Evolutionary conservation across 2,888 invertebrate species (phyloP), one percentile per base, ranked within the genome.

Genomic region (Amitus sp.): DNA sequence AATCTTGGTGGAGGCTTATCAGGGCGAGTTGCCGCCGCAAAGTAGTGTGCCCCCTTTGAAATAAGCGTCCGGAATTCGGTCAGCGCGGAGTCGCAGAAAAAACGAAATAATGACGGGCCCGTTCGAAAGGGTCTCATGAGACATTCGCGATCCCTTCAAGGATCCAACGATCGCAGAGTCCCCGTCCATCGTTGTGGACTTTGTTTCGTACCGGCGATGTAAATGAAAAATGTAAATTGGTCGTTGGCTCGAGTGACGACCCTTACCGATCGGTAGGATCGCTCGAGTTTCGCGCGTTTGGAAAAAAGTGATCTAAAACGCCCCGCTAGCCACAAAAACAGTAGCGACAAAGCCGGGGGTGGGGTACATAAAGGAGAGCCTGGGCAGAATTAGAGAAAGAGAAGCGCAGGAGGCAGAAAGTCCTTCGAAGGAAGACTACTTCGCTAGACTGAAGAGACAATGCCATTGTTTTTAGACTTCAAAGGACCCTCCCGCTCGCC

Each of bases 391-490:
- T 33, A 30, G 50, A 43, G 30, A 43, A 45, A 56, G 53, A 43
- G 13, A 42, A 27, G 23, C 23, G 13, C 51, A 60, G 66, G 46
- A 55, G 47, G 55, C 60, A 60, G 59, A 53, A 66, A 71, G 65
- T 68, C 69, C 70, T 70, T 70, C 70, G 68, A 66, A 64, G 63
- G 63, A 58, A 63, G 58, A 67, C 74, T 70, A 69, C 73, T 67
- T 75, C 77, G 76, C 78, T 80, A 77, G 76, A 76, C 80, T 76
- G 77, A 80, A 80, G 79, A 80, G 80, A 82, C 82, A 82, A 82
- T 82, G 81, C 74, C 80, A 82, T 82, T 82, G 82, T 82, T 81
- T 82, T 81, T 81, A 69, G 79, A 82, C 82, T 80, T 82, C 82
- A 82, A 82, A 82, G 82, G 75, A 70, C 71, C 68, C 71, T 71